Conservation (phyloP, 2,113 vertebrate genomes). For the Panthera leo region DNA sequence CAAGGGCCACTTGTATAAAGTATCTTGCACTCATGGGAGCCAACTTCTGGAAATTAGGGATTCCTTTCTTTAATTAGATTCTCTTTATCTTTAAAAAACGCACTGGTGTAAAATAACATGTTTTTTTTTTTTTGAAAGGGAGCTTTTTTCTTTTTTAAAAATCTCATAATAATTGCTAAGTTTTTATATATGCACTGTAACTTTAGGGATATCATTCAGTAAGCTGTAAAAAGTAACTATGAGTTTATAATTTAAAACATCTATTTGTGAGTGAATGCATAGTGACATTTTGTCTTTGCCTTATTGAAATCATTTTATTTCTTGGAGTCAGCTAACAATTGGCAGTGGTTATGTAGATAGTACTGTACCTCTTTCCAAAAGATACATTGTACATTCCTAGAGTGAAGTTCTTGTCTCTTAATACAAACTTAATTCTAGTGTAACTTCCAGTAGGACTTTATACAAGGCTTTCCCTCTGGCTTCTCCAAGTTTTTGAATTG, state of each 20-base stretch:
- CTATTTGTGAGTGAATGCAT: not conserved
- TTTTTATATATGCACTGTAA: not conserved
- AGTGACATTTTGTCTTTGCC: not conserved
- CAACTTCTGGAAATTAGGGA: not conserved
- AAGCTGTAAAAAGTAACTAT: not conserved
- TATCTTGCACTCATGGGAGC: not conserved
- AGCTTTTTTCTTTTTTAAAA: not conserved
- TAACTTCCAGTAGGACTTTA: not conserved
- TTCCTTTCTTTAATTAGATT: not conserved
- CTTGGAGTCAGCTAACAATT: not conserved
- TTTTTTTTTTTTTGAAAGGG: not conserved
- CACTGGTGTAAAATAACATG: not conserved
- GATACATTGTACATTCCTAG: not conserved
- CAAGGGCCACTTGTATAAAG: not conserved
- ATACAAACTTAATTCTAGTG: not conserved
- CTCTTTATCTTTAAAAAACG: not conserved
- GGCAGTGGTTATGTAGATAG: not conserved
- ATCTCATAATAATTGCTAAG: not conserved
- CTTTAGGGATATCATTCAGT: not conserved
- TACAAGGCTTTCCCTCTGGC: not conserved
- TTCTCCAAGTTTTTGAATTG: constrained; percentile 3
- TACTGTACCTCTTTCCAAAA: not conserved
- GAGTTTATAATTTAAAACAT: not conserved
- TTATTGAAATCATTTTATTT: not conserved
- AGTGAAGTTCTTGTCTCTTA: not conserved